phyloP scores from a whole-genome alignment of 2,113 vertebrate genomes.

The Petrocephalus zakoni region DNA sequence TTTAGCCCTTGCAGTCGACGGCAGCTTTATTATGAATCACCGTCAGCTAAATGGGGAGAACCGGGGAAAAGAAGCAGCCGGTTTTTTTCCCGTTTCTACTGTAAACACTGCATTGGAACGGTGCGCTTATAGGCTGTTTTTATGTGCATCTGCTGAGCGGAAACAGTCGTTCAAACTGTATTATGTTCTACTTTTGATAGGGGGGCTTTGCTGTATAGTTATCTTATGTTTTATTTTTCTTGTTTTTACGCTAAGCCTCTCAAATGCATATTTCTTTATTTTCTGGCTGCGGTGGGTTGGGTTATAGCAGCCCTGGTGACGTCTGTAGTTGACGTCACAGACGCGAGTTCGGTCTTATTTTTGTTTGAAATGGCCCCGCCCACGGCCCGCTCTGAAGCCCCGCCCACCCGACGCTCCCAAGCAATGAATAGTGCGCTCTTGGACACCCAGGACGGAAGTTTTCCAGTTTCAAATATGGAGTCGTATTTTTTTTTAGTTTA shows the following conservation, averaged over 20 bases:
- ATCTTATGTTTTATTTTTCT: neutral
- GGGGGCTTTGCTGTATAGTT: neutral
- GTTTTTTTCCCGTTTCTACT: neutral
- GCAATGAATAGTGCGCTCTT: neutral
- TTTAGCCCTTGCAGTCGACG: constrained; percentile 39
- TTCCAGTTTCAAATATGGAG: neutral
- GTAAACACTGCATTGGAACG: constrained; percentile 34
- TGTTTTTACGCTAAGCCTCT: neutral
- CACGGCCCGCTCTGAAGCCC: neutral
- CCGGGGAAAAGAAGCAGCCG: neutral
- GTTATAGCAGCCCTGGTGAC: constrained; percentile 45
- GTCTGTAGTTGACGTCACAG: constrained; percentile 7
- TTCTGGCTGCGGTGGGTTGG: constrained; percentile 30
- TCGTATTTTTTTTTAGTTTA: neutral
- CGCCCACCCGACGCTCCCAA: neutral
- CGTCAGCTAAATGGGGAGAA: neutral
- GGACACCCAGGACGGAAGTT: neutral
- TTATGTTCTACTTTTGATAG: neutral
- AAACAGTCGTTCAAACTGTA: neutral
- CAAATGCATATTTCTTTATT: constrained; percentile 11
- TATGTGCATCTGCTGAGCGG: neutral
- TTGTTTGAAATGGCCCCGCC: neutral
- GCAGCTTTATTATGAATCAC: neutral
- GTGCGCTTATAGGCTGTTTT: neutral
- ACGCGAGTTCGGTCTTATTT: constrained; percentile 46